Conservation (phyloP, 1,140 invertebrate genomes). For the Sitobion miscanthi region DNA sequence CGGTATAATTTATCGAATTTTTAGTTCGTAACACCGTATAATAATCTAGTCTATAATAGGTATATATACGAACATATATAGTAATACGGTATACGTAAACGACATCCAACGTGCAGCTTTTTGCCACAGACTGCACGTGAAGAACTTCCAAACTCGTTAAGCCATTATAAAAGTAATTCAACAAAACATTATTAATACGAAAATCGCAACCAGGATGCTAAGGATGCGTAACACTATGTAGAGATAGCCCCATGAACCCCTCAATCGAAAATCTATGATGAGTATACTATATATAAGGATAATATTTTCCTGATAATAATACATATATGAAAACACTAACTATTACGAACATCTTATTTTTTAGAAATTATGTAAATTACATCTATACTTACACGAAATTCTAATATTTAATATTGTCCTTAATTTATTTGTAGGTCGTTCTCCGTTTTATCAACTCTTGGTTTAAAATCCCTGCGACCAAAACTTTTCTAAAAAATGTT, state of each 20-base stretch:
- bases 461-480: not conserved
- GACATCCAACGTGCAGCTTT: not conserved
- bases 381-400: no score
- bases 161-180: not conserved
- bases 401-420: no score
- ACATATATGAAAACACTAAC: no score
- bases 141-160: not conserved
- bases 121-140: not conserved
- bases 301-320: no score
- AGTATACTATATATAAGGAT: no score
- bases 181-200: not conserved
- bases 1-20: constrained; percentile 6
- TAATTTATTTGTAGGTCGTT: no score
- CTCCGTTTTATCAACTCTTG: no score
- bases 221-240: not conserved
- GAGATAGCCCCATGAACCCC: not conserved
- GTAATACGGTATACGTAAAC: not conserved
- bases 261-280: not conserved
- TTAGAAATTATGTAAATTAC: no score
- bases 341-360: no score
- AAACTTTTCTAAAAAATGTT: no score
- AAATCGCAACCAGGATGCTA: not conserved
- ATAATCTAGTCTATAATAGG: no score
- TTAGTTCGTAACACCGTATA: not conserved
- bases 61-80: not conserved